A percentile compares a stretch with the other conserved stretches of the same genome.
Evolutionary conservation across 2,113 vertebrate genomes (phyloP).

Genomic region (Monopterus albus): DNA sequence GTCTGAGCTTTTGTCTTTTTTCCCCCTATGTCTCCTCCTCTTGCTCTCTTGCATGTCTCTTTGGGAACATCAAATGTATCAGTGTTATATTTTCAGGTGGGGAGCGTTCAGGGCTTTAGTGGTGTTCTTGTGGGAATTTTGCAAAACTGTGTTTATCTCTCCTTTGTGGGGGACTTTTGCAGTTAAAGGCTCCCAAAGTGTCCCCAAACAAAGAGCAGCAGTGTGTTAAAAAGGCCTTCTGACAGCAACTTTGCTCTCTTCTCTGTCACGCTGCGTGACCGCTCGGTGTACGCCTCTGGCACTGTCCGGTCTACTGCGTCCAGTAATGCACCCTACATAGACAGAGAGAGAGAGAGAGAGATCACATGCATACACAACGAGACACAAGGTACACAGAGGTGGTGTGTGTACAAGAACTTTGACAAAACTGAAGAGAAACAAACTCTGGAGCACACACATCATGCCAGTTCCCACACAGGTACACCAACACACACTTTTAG

Average conservation of each 20-base stretch:
- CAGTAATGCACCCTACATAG: conserved; percentile 70
- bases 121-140: conserved; percentile 62
- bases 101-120: conserved; percentile 61
- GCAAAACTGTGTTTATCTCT: conserved; percentile 66
- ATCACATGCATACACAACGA: conserved; percentile 1
- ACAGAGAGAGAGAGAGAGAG: conserved; percentile 14
- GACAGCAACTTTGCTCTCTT: conserved; percentile 74
- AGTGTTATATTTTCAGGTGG: conserved; percentile 63
- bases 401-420: conserved; percentile 25
- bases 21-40: background rate
- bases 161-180: conserved; percentile 43
- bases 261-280: conserved; percentile 71
- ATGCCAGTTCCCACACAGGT: conserved; percentile 21
- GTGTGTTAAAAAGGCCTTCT: conserved; percentile 78
- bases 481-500: conserved; percentile 6
- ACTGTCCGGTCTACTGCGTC: conserved; percentile 71
- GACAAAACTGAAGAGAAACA: conserved; percentile 54
- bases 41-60: conserved; percentile 53
- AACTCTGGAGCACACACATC: conserved; percentile 29
- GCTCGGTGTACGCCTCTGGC: conserved; percentile 72
- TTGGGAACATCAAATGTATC: conserved; percentile 71
- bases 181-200: conserved; percentile 61
- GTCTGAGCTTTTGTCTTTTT: background rate
- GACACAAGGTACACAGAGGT: conserved; percentile 13
- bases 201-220: conserved; percentile 67